Evolutionary conservation across 1,140 invertebrate genomes (phyloP).

Genomic region (Drosophila virilis): DNA sequence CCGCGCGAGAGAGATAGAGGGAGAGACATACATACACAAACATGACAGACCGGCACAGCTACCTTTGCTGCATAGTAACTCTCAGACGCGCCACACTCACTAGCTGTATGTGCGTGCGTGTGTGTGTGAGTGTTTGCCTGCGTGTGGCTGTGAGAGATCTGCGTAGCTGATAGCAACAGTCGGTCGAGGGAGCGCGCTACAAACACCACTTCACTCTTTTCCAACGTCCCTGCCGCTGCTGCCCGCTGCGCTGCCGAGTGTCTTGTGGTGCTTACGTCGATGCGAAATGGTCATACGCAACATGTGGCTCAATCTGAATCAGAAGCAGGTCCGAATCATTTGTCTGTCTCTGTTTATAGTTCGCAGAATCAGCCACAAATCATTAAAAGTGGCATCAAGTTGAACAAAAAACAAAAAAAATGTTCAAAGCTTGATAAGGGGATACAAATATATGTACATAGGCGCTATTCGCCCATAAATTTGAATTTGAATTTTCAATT

Average conservation of each 20-base stretch:
- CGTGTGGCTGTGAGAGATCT: conserved; percentile 25
- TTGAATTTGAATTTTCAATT: conserved; percentile 2
- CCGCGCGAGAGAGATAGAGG: neutral
- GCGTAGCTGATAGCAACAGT: conserved; percentile 42
- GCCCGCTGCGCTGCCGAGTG: neutral
- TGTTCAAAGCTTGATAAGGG: conserved; percentile 14
- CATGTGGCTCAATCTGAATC: conserved; percentile 36
- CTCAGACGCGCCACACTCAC: conserved; percentile 11
- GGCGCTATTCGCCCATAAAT: neutral
- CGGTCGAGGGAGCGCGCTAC: conserved; percentile 17
- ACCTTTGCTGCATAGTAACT: conserved; percentile 35
- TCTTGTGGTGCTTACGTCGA: conserved; percentile 14
- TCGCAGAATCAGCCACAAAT: conserved; percentile 22
- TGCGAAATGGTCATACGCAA: conserved; percentile 31
- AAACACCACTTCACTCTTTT: neutral
- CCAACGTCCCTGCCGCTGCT: neutral
- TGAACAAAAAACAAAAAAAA: conserved; percentile 7
- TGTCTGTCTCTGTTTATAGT: conserved; percentile 14
- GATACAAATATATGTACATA: neutral
- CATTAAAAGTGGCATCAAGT: conserved; percentile 18
- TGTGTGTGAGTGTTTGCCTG: conserved; percentile 1
- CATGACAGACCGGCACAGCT: conserved; percentile 8
- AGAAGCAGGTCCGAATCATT: conserved; percentile 3
- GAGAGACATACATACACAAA: neutral
- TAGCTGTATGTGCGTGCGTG: neutral